Conservation (phyloP, 2,797 vertebrate species). For the Halcyon chelicuti region DNA sequence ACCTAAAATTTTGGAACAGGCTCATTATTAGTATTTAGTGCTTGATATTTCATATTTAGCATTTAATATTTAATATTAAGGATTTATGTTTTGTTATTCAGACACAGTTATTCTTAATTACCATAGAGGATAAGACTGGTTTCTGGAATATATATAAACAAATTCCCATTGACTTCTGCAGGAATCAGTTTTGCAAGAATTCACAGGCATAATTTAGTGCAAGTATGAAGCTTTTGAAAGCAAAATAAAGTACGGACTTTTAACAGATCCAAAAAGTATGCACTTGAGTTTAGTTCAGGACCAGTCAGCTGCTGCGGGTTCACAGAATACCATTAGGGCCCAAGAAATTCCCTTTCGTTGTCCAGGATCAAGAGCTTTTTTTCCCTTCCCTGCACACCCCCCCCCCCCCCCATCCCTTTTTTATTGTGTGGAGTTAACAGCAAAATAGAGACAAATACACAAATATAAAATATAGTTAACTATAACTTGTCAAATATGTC, state of each 20-base stretch:
- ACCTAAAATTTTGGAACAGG: neutral
- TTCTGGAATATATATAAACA: neutral
- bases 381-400: rapidly evolving
- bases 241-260: neutral
- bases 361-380: neutral
- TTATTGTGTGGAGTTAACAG: neutral
- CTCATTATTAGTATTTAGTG: neutral
- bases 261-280: neutral
- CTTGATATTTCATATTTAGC: neutral
- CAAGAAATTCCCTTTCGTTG: neutral
- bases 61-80: neutral
- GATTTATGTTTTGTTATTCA: neutral
- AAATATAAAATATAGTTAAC: neutral
- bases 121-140: neutral
- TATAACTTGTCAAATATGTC: neutral
- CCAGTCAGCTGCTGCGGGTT: neutral
- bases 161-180: neutral
- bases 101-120: neutral
- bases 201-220: neutral
- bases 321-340: neutral
- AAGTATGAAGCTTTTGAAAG: neutral
- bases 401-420: neutral
- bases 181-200: neutral
- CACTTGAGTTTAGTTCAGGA: neutral
- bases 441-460: neutral